Conservation (phyloP, 2,113 vertebrate genomes). For the Phocoena sinus region DNA sequence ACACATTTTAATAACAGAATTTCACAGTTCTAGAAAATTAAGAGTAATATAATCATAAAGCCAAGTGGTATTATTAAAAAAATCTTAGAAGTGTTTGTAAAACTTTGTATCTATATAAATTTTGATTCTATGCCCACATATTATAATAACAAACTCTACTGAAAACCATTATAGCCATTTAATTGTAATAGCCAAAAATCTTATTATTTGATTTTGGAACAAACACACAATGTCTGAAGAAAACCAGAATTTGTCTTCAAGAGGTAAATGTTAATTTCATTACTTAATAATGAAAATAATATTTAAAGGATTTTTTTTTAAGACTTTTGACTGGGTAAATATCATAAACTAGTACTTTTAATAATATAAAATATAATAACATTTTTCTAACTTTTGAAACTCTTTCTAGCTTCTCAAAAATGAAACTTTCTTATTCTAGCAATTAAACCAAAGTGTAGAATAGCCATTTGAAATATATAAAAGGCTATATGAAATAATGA, state of each 20-base stretch:
- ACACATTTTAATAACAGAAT: background rate
- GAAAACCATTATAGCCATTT: slow-evolving; percentile 4
- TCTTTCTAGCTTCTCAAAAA: background rate
- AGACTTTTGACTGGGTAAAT: background rate
- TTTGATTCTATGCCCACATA: background rate
- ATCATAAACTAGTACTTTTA: background rate
- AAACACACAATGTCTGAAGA: background rate
- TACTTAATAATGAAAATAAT: background rate
- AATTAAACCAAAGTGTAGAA: background rate
- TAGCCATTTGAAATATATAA: background rate
- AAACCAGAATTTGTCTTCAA: slow-evolving; percentile 38
- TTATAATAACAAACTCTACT: background rate
- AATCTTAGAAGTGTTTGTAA: background rate
- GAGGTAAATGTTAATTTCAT: slow-evolving; percentile 4
- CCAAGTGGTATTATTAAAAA: background rate
- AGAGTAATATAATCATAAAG: background rate
- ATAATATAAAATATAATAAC: background rate
- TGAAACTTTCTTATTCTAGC: background rate
- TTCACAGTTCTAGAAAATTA: background rate
- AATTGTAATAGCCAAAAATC: background rate
- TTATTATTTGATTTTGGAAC: background rate
- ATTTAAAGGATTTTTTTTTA: slow-evolving; percentile 13
- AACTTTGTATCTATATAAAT: background rate
- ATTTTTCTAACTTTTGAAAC: background rate
- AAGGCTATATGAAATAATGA: background rate